These are phyloP conservation scores for Scolanthus callimorphus DNA, from an alignment of 92 coral and sea anemone species.

Conservation along the genomic window DNA sequence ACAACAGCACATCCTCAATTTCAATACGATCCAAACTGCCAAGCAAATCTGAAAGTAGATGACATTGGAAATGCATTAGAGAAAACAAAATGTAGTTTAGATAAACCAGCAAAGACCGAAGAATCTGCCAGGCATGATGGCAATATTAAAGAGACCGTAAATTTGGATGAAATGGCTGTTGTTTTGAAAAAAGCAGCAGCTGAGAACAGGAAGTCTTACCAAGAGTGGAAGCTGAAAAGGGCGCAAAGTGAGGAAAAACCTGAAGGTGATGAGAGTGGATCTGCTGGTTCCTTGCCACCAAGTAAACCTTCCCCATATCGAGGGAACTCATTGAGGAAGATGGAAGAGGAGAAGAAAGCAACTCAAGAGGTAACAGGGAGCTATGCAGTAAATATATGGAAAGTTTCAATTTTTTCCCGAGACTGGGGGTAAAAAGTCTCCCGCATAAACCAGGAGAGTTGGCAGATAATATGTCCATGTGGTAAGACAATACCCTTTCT, in stretches of 20 bases:
- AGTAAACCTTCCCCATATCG: neutral
- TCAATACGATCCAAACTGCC: no score
- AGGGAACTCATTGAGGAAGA: neutral
- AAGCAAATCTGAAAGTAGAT: no score
- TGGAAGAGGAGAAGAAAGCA: neutral
- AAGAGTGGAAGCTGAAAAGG: neutral
- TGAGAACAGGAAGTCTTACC: constrained; percentile 1
- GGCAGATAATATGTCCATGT: no score
- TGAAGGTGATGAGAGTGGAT: neutral
- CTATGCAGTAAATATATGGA: neutral
- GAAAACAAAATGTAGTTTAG: neutral
- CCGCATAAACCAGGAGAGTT: no score
- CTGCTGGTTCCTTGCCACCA: no score
- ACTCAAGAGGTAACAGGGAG: neutral
- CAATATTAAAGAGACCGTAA: neutral
- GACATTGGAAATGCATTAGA: neutral
- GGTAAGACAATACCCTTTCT: no score
- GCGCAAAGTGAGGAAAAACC: neutral
- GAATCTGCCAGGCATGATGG: neutral
- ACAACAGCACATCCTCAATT: no score
- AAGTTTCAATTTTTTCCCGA: no score
- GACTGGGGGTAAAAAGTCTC: no score
- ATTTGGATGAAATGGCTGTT: neutral
- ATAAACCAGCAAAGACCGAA: neutral
- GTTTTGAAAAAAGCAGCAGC: neutral